Conservation (phyloP, 92 coral and sea anemone genomes). For the Siderastrea radians region DNA sequence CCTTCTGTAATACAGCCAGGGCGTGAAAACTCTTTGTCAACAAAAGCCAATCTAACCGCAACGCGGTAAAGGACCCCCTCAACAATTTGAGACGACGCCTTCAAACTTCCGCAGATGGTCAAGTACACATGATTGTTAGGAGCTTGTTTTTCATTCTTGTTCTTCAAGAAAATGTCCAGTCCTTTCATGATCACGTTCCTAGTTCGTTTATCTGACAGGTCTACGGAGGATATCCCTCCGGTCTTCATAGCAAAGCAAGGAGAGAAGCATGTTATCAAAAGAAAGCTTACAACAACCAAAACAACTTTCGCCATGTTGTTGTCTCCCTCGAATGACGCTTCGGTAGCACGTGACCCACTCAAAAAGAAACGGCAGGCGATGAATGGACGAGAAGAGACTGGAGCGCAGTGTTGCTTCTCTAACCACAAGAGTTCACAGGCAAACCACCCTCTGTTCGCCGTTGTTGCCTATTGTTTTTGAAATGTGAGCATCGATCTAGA, state of each 20-base stretch:
- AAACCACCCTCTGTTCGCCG: too few species aligned
- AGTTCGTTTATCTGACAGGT: not conserved
- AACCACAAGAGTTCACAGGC: too few species aligned
- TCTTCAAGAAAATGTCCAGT: not conserved
- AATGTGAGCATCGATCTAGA: too few species aligned
- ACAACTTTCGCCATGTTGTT: not conserved
- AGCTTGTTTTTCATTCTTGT: not conserved
- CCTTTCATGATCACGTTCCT: not conserved
- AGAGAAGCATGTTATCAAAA: not conserved
- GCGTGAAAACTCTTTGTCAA: not conserved
- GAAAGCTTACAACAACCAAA: not conserved
- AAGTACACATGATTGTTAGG: not conserved
- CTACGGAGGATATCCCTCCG: conserved; percentile 15
- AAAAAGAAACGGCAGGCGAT: too few species aligned
- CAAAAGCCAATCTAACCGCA: conserved; percentile 20
- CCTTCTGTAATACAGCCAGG: not conserved
- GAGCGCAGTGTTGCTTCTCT: too few species aligned
- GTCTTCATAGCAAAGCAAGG: not conserved
- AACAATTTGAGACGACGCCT: conserved; percentile 46
- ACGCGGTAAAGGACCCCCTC: conserved; percentile 49
- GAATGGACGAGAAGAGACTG: too few species aligned
- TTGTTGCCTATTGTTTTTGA: too few species aligned
- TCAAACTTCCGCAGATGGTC: not conserved
- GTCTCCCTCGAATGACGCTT: too few species aligned
- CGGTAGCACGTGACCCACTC: too few species aligned